phyloP scores from a whole-genome alignment of 2,888 invertebrate genomes.

The Drosophila kuntzei region DNA sequence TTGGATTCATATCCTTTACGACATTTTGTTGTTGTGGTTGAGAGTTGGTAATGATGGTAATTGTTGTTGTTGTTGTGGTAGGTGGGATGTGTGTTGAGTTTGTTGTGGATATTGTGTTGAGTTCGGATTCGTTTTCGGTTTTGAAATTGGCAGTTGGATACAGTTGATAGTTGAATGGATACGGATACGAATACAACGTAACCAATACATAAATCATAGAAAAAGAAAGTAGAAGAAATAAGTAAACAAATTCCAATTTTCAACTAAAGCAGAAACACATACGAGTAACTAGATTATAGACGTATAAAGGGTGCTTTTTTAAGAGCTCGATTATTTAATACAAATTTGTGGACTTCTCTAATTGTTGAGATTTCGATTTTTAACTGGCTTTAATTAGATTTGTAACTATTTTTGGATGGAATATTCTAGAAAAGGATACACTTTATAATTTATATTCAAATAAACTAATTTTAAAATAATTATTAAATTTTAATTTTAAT shows the following conservation, averaged over 20 bases:
- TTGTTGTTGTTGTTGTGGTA: constrained; percentile 32
- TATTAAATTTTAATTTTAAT: too few species aligned
- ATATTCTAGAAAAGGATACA: too few species aligned
- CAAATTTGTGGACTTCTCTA: too few species aligned
- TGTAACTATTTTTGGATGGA: too few species aligned
- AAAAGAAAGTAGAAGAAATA: constrained; percentile 82
- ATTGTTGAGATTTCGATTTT: too few species aligned
- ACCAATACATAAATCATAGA: constrained; percentile 81
- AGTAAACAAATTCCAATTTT: constrained; percentile 77
- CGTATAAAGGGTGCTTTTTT: constrained; percentile 17
- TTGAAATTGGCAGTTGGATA: constrained; percentile 60
- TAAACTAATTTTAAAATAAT: too few species aligned
- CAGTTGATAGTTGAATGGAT: constrained; percentile 61
- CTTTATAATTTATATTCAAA: too few species aligned
- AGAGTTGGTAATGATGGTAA: constrained; percentile 29
- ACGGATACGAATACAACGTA: constrained; percentile 63
- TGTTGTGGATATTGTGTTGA: constrained; percentile 46
- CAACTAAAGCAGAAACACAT: constrained; percentile 69
- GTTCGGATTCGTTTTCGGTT: constrained; percentile 31
- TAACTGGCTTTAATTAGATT: too few species aligned
- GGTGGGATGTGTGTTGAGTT: constrained; percentile 36
- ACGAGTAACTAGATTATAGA: constrained; percentile 3
- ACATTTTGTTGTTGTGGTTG: neutral
- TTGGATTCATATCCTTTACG: constrained; percentile 85
- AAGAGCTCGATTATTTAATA: too few species aligned